A percentile compares a stretch with the other conserved stretches of the same genome.
These are phyloP conservation scores for Caenorhabditis brenneri DNA, from an alignment of 1,140 invertebrate genomes.

Conservation along the genomic window DNA sequence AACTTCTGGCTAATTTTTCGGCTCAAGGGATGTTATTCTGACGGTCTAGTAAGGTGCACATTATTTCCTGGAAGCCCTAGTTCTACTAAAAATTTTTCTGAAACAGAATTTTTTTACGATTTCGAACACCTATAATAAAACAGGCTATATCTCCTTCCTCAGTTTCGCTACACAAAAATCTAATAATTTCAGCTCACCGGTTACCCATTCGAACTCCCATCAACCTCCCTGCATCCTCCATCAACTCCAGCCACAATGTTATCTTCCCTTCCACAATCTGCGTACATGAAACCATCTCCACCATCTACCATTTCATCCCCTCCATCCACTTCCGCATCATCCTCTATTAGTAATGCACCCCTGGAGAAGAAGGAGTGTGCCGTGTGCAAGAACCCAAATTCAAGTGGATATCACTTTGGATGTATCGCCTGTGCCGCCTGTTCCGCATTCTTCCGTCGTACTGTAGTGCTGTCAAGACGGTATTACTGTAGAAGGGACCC, in stretches of 20 bases:
- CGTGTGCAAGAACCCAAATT: conserved; percentile 52
- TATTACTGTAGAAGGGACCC: conserved; percentile 58
- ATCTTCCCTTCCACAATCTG: background rate
- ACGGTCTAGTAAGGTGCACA: too few species aligned
- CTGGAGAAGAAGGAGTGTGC: conserved; percentile 7
- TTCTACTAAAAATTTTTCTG: too few species aligned
- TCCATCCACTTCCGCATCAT: background rate
- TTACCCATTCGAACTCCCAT: background rate
- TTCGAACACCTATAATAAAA: too few species aligned
- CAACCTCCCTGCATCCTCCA: background rate
- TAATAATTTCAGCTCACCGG: conserved; percentile 15
- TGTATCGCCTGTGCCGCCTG: conserved; percentile 65
- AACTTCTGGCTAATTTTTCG: too few species aligned
- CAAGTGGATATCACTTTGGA: conserved; percentile 66
- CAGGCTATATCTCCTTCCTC: background rate
- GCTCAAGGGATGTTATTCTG: too few species aligned
- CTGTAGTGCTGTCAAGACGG: conserved; percentile 63
- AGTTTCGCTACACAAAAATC: too few species aligned
- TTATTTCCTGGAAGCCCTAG: too few species aligned
- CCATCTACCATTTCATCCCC: background rate
- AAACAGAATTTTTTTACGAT: too few species aligned
- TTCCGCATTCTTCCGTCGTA: conserved; percentile 58
- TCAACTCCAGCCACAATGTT: background rate
- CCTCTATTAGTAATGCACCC: background rate
- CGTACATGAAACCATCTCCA: background rate